These are phyloP conservation scores for Sebastes diploproa DNA, from an alignment of 2,797 vertebrate genomes.

Conservation along the genomic window DNA sequence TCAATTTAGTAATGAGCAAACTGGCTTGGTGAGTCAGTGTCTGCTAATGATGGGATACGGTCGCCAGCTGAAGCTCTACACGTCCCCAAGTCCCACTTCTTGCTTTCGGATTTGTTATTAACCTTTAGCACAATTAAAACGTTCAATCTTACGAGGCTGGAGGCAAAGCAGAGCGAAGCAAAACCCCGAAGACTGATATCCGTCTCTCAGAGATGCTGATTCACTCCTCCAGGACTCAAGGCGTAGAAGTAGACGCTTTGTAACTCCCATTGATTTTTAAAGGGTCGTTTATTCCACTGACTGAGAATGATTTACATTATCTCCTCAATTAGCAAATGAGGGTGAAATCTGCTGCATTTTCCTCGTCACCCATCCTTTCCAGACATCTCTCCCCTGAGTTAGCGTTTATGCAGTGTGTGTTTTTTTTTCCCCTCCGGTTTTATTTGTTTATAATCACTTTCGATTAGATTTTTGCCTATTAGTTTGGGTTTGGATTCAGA, in stretches of 20 bases:
- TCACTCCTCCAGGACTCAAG: constrained; percentile 51
- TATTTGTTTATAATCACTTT: constrained; percentile 65
- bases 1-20: neutral
- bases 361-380: constrained; percentile 30
- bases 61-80: neutral
- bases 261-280: constrained; percentile 76
- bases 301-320: constrained; percentile 81
- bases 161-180: constrained; percentile 23
- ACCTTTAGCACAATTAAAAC: constrained; percentile 48
- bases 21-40: neutral
- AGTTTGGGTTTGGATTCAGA: constrained; percentile 41
- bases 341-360: constrained; percentile 56
- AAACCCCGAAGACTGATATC: constrained; percentile 17
- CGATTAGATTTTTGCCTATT: constrained; percentile 61
- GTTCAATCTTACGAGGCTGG: constrained; percentile 10
- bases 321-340: constrained; percentile 84
- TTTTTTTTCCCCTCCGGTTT: neutral
- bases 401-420: constrained; percentile 10
- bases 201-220: constrained; percentile 58
- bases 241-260: constrained; percentile 27
- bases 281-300: constrained; percentile 61
- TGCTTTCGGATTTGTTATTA: constrained; percentile 30
- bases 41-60: constrained; percentile 8
- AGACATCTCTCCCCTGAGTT: constrained; percentile 44
- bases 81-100: constrained; percentile 8